phyloP scores from a whole-genome alignment of 1,140 invertebrate species.

The Cardiocondyla obscurior region DNA sequence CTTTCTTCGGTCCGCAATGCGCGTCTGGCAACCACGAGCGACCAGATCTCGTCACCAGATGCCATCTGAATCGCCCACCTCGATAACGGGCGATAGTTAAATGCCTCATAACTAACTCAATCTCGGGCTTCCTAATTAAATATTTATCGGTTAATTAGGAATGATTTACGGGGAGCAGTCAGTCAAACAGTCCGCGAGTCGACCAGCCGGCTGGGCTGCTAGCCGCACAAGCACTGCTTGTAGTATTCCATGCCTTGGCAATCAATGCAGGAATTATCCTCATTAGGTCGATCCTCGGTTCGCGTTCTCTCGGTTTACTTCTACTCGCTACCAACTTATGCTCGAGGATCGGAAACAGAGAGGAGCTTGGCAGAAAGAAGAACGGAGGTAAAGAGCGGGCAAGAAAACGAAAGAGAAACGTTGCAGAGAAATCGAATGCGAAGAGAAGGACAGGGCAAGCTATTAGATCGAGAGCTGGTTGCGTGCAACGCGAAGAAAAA shows the following conservation, averaged over 20 bases:
- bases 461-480: conserved; percentile 79
- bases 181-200: conserved; percentile 46
- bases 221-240: conserved; percentile 63
- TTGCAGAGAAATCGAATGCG: conserved; percentile 8
- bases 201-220: conserved; percentile 48
- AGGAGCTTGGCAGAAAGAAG: conserved; percentile 29
- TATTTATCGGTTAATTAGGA: conserved; percentile 83
- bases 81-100: conserved; percentile 74
- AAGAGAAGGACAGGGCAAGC: conserved; percentile 65
- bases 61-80: conserved; percentile 74
- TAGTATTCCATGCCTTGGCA: conserved; percentile 74
- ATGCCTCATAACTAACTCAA: conserved; percentile 81
- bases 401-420: conserved; percentile 46
- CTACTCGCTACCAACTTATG: conserved; percentile 52
- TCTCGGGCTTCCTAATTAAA: conserved; percentile 78
- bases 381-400: conserved; percentile 24
- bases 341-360: conserved; percentile 12
- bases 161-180: conserved; percentile 79
- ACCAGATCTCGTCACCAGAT: conserved; percentile 74
- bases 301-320: conserved; percentile 60
- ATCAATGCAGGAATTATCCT: conserved; percentile 83
- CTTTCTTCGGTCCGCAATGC: conserved; percentile 37
- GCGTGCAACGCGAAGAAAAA: conserved; percentile 76
- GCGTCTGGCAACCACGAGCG: conserved; percentile 60
- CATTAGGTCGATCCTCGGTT: conserved; percentile 79